phyloP scores from a whole-genome alignment of 2,113 vertebrate species.

The Gavia stellata region DNA sequence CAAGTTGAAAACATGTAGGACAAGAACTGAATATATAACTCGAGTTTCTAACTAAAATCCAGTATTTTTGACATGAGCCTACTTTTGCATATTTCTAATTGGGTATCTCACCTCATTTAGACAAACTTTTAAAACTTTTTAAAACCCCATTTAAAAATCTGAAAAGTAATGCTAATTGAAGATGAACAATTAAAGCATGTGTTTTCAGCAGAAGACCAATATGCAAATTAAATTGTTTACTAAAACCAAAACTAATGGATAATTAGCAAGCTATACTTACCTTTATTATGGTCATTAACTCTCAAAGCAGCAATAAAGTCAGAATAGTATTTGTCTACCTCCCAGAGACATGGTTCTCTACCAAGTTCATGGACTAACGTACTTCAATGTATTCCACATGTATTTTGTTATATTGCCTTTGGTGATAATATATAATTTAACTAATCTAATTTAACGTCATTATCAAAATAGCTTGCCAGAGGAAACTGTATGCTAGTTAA shows the following conservation, averaged over 20 bases:
- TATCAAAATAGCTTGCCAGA: background rate
- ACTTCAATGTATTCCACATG: background rate
- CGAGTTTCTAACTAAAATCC: background rate
- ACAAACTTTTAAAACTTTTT: background rate
- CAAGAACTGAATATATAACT: background rate
- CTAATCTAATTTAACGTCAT: background rate
- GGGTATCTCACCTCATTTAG: background rate
- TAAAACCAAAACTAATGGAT: background rate
- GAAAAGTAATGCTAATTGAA: background rate
- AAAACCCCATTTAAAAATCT: background rate
- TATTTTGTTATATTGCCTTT: background rate
- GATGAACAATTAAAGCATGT: background rate
- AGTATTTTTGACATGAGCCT: background rate
- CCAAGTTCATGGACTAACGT: background rate
- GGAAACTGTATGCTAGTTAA: background rate
- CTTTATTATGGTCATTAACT: background rate
- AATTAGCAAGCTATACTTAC: background rate
- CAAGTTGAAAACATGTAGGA: background rate
- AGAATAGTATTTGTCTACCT: background rate
- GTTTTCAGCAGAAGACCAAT: background rate
- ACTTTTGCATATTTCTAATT: background rate
- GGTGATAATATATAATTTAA: background rate
- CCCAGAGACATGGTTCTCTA: background rate
- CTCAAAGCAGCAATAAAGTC: background rate
- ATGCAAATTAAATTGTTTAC: background rate